These are phyloP conservation scores for Seira ritae DNA, from an alignment of 2,888 invertebrate genomes.

Conservation along the genomic window DNA sequence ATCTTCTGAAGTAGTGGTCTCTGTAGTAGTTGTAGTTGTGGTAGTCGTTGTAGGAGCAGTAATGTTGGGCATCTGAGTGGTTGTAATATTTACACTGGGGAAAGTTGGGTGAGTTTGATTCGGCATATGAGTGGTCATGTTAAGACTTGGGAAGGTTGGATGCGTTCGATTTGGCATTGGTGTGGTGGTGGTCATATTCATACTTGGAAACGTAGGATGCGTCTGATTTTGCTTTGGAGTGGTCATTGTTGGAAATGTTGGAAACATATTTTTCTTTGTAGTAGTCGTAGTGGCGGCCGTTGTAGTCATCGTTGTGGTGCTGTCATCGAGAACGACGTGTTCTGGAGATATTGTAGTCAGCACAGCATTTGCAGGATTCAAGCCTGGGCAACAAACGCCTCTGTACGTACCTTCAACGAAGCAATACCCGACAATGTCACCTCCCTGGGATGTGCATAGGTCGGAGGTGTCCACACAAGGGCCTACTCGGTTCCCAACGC, in stretches of 20 bases:
- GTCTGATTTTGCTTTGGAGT: background rate
- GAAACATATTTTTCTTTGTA: too few relatives aligned
- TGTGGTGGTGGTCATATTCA: background rate
- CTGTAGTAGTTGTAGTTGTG: background rate
- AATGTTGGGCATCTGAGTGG: background rate
- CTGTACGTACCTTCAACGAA: conserved; percentile 55
- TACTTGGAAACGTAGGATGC: background rate
- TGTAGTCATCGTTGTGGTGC: background rate
- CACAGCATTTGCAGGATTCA: conserved; percentile 55
- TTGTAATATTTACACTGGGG: background rate
- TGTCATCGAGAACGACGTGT: background rate
- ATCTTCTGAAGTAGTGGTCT: background rate
- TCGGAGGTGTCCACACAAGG: conserved; percentile 60
- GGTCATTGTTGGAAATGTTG: background rate
- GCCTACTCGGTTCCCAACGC: conserved; percentile 45
- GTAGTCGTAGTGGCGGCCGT: background rate
- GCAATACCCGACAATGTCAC: conserved; percentile 65
- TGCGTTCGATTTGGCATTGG: background rate
- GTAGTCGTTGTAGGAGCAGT: too few relatives aligned
- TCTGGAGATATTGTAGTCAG: conserved; percentile 35
- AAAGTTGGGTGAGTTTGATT: conserved; percentile 1
- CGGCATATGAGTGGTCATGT: background rate
- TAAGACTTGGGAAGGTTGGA: background rate
- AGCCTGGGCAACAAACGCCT: conserved; percentile 67
- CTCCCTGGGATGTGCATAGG: conserved; percentile 63